Conservation (phyloP, 2,888 invertebrate genomes). For the Cistogaster globosa region DNA sequence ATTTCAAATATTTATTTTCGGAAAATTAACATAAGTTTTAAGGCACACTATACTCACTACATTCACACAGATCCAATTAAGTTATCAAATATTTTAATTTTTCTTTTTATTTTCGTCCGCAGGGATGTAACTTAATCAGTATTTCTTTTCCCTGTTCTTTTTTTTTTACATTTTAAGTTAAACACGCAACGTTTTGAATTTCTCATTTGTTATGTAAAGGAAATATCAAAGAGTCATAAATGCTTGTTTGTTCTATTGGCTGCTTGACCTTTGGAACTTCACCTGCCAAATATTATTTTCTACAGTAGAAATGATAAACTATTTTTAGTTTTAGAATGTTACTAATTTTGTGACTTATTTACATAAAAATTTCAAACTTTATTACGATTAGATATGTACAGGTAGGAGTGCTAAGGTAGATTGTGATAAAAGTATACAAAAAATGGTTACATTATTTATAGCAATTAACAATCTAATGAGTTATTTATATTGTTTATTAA, state of each 20-base stretch:
- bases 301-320: neutral
- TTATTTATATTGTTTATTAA: conserved; percentile 27
- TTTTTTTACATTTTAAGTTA: conserved; percentile 33
- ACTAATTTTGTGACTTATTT: neutral
- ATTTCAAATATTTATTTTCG: conserved; percentile 21
- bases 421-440: conserved; percentile 48
- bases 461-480: conserved; percentile 57
- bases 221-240: conserved; percentile 4
- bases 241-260: conserved; percentile 12
- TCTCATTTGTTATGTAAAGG: conserved; percentile 9
- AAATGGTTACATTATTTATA: conserved; percentile 35
- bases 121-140: conserved; percentile 10
- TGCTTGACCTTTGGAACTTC: conserved; percentile 57
- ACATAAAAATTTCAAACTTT: no score
- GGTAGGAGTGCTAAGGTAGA: conserved; percentile 35
- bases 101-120: neutral
- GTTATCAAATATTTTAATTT: neutral
- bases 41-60: neutral
- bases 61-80: neutral
- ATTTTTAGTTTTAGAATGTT: neutral
- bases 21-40: conserved; percentile 11
- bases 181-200: conserved; percentile 43
- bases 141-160: neutral
- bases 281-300: conserved; percentile 34
- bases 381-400: conserved; percentile 12